Percentiles rank a stretch among this genome's conserved stretches.
Conservation (phyloP, 1,140 invertebrate genomes). For the Bombus waltoni region DNA sequence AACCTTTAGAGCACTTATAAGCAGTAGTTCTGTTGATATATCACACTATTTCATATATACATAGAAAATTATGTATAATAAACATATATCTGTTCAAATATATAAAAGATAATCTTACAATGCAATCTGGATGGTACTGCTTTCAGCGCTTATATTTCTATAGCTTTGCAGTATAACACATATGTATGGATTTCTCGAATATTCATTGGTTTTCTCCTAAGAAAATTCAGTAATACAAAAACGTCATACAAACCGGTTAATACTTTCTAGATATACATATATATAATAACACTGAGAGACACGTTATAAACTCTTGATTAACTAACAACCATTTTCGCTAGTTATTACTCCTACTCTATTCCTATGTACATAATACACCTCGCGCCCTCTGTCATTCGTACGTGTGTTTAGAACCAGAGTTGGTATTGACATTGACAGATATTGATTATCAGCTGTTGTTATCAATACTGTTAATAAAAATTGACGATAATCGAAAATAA, state of each 20-base stretch:
- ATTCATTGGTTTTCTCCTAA: background rate
- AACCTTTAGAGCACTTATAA: background rate
- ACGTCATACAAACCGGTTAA: slow-evolving; percentile 28
- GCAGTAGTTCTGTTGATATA: background rate
- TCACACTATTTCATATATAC: background rate
- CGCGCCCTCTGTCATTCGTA: too few species aligned
- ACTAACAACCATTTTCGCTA: background rate
- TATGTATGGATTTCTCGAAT: background rate
- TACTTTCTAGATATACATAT: background rate
- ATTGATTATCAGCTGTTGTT: too few species aligned
- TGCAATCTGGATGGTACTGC: background rate
- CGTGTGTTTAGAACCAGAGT: too few species aligned
- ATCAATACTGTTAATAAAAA: too few species aligned
- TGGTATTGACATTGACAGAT: too few species aligned
- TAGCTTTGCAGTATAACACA: background rate
- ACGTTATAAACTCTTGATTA: background rate
- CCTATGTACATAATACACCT: too few species aligned
- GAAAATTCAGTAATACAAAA: background rate
- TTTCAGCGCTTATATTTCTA: background rate
- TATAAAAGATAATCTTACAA: background rate
- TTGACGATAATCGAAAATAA: too few species aligned
- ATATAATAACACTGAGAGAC: background rate
- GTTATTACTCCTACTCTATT: background rate
- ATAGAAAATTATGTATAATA: background rate
- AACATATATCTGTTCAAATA: background rate